Base-by-base conservation (phyloP, 2,888 invertebrate species). In the Dasysyrphus albostriatus region DNA sequence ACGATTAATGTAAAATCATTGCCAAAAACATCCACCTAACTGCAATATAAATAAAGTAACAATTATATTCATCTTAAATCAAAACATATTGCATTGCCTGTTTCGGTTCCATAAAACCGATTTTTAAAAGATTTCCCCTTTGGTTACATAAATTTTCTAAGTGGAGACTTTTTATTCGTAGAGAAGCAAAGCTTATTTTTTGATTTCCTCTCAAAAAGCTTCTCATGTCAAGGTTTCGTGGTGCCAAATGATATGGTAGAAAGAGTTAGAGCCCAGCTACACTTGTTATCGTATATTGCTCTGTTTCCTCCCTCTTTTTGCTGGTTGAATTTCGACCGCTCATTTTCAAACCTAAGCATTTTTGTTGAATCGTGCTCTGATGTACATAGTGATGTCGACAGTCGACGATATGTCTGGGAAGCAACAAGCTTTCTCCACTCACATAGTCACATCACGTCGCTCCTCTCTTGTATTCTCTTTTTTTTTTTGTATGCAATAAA, bases 341-440 rank as follows among this genome's bases (percentile, higher is more conserved):
- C 32, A 51, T 67, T 24, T 19, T 51, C 7, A 5, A 34, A 49
- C 8, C 9, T 24, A 32, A 24, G 7, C 0, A 2, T 56, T 19
- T 5, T 54, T 0, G 12, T 24, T 14, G 24, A 54, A 54, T 29
- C 8, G 51, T 54, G 29, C 8, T 54, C 29, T 3, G 8, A 32
- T 54, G 19, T 6, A 51, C 1, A 24, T n/a, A 1, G 9, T 7
- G 4, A 24, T 49, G 73, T 39, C 77, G 84, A 81, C 84, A 47
- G 29, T 39, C 77, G 84, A 81, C 84, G 47, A 29, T 19, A 32
- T 73, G 84, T 85, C 84, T 85, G 69, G 67, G 81, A 81, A 81
- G 77, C 73, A 81, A 81, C 81, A 81, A 73, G 80, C 84, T 80
- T 19, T 80, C 19, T 8, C 59, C 24, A 76, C 9, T 19, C 65